phyloP scores from a whole-genome alignment of 2,797 vertebrate genomes.

The Pipistrellus pygmaeus region DNA sequence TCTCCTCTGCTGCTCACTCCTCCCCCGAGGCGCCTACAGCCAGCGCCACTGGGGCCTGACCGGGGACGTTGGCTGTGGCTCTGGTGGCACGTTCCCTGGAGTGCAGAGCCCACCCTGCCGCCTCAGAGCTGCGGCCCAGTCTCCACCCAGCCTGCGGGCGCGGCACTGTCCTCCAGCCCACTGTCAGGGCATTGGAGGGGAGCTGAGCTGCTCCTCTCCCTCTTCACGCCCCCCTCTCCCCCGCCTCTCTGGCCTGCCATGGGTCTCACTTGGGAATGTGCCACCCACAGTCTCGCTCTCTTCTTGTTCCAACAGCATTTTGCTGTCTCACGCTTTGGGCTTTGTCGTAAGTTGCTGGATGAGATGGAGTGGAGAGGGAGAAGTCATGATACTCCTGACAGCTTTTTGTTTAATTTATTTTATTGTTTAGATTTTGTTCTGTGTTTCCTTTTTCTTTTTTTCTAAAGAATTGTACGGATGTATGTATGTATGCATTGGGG shows the following conservation, averaged over 20 bases:
- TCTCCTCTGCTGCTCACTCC: not conserved
- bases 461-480: not conserved
- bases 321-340: not conserved
- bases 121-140: not conserved
- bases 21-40: not conserved
- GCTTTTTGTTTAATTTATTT: not conserved
- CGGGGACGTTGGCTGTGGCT: not conserved
- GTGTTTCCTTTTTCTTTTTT: not conserved
- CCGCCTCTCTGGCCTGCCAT: not conserved
- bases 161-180: not conserved
- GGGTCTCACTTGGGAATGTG: no score
- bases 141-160: no score
- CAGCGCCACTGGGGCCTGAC: not conserved
- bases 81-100: not conserved
- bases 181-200: rapidly evolving
- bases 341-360: not conserved
- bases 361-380: not conserved
- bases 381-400: not conserved
- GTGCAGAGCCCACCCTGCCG: not conserved
- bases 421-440: not conserved
- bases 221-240: not conserved
- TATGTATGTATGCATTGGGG: no score
- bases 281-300: not conserved
- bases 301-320: not conserved
- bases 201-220: no score